Base-by-base conservation (phyloP, 2,113 vertebrate genomes). In the Prionailurus bengalensis region DNA sequence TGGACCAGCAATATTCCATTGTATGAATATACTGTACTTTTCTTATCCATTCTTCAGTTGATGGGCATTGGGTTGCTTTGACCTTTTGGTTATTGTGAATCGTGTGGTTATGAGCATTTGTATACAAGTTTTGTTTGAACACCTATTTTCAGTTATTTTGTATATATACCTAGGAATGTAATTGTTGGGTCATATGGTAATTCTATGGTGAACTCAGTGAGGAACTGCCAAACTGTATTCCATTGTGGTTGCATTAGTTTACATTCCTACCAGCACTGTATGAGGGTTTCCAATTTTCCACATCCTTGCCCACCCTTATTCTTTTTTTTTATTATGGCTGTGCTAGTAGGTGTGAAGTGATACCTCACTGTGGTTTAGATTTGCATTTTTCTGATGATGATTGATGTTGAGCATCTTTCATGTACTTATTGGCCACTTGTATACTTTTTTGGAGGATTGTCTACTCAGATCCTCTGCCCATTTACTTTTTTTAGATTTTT, bases 1-100 rank as follows among this genome's bases (percentile, higher is more conserved):
- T 85, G 71, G 33, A 3, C 51, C 87, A 84, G 19, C 89, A 79
- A 45, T 97, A 92, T 74, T 87, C 68, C 14, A 74, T 91, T 81
- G 31, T 45, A 82, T 91, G 58, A 42, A 27, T 87, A 33, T 42
- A 58, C 13, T 8, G 23, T 88, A 25, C 61, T 65, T 94, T 70
- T 29, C 68, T 78, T 83, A 65, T 91, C 48, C 31, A 58, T 83
- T 83, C 33, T 89, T 70, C 39, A 87, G 25, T 53, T 94, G 63
- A 23, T 73, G 31, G 29, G 33, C 6, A 85, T 80, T 89, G 76
- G 53, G 2, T 89, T 91, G 31, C 80, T 92, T 84, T 29, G 39
- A 79, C 79, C 23, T 84, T 70, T 92, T 88, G 68, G 31, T 51
- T 94, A 70, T 55, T 91, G 27, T 94, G 3, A 61, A 23, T 91